Base-by-base conservation (phyloP, 2,888 invertebrate genomes). In the Caenorhabditis sinica region DNA sequence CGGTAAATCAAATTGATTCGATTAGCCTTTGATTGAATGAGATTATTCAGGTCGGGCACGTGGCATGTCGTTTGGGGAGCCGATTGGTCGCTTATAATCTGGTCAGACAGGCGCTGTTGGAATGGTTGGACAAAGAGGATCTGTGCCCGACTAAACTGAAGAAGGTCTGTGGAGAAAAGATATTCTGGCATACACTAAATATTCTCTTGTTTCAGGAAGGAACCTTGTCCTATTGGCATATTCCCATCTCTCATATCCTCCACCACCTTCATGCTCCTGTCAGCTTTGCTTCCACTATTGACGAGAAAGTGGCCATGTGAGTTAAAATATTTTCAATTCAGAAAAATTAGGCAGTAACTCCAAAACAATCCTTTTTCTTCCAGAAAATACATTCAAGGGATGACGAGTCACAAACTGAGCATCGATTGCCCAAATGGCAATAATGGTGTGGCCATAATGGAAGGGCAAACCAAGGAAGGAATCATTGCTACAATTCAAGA, bases 21-120 rank as follows among this genome's bases (percentile, higher is more conserved):
- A 56, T 60, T 58, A 71, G 66, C 51, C n/a, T 61, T 25, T 61
- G 1, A 33, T 33, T 43, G 23, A 28, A 56, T 20, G 23, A 4
- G 17, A 40, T 15, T 53, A 13, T 73, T 66, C 43, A 82, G 76
- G 73, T 73, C 17, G 61, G 77, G 5, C 83, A 83, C 30, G 33
- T 51, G n/a, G 33, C 68, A 20, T 73, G 71, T 30, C 73, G 61
- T 9, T 40, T 83, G 20, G 83, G 83, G 20, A 36, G 25, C n/a
- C 68, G 79, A 20, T 45, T 73, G 43, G 69, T 77, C 25, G 58
- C 68, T 25, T 69, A 60, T 33, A 71, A 73, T 36, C 65, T 84
- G n/a, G 53, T 84, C 9, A 69, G 56, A 53, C 53, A 71, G n/a
- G 83, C 83, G 13, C 75, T 80, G 28, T 28, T 80, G 28, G 83